phyloP scores from a whole-genome alignment of 2,113 vertebrate species.

The Megalops atlanticus region DNA sequence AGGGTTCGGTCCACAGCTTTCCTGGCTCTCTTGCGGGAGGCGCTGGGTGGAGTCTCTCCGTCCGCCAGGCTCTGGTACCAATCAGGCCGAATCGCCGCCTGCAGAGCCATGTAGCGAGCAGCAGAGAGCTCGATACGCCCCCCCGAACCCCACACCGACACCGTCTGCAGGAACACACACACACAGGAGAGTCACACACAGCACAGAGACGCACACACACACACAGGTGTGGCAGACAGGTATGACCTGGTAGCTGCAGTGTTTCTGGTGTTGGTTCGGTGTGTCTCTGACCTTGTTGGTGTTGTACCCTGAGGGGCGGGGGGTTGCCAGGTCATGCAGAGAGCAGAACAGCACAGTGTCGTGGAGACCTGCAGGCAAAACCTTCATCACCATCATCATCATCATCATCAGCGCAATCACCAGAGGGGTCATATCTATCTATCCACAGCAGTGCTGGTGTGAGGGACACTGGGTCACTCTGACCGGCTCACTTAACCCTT shows the following conservation, averaged over 20 bases:
- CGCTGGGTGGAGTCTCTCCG: conserved; percentile 78
- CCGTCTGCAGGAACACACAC: conserved; percentile 67
- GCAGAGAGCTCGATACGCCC: conserved; percentile 87
- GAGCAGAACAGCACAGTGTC: conserved; percentile 85
- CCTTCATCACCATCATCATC: background rate
- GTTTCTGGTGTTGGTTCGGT: too few relatives aligned
- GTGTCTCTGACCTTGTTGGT: conserved; percentile 95
- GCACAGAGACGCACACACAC: conserved; percentile 12
- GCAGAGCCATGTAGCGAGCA: conserved; percentile 87
- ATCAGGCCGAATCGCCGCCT: conserved; percentile 81
- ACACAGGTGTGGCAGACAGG: too few relatives aligned
- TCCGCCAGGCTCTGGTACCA: conserved; percentile 95
- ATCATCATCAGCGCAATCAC: too few relatives aligned
- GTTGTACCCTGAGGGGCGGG: conserved; percentile 79
- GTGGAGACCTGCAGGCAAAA: conserved; percentile 78
- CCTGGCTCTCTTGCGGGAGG: conserved; percentile 78
- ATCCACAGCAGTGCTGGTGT: too few relatives aligned
- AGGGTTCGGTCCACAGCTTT: conserved; percentile 93
- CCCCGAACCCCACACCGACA: conserved; percentile 89
- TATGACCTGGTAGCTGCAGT: background rate
- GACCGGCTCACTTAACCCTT: too few relatives aligned
- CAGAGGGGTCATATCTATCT: too few relatives aligned
- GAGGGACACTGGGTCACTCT: too few relatives aligned
- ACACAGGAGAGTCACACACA: background rate
- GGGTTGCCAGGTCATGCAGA: conserved; percentile 78